Conservation (phyloP, 1,140 invertebrate species). For the Harlomillsia oculata region DNA sequence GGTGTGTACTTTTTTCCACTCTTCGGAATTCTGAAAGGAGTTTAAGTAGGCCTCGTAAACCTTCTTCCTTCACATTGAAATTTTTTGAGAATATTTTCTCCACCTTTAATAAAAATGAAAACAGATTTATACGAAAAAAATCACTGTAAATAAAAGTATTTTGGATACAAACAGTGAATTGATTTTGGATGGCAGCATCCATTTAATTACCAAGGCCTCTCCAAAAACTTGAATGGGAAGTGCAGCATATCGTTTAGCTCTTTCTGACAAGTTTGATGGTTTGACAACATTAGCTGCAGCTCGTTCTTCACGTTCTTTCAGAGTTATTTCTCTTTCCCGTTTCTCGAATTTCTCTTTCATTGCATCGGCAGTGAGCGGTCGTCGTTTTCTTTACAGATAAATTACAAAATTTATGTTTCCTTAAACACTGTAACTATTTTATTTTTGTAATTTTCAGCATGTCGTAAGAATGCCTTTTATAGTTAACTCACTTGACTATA, state of each 20-base stretch:
- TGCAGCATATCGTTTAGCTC: slow-evolving; percentile 80
- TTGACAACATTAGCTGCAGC: slow-evolving; percentile 2
- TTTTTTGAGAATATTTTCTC: slow-evolving; percentile 90
- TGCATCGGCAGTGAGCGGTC: slow-evolving; percentile 11
- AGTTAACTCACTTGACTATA: slow-evolving; percentile 30
- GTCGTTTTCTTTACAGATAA: slow-evolving; percentile 20
- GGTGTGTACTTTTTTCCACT: slow-evolving; percentile 24
- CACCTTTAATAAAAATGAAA: slow-evolving; percentile 51
- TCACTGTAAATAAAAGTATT: background rate
- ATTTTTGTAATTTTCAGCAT: background rate
- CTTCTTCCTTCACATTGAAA: slow-evolving; percentile 84
- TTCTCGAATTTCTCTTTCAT: no score
- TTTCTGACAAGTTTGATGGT: slow-evolving; percentile 46
- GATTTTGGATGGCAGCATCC: no score
- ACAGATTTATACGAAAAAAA: slow-evolving; percentile 1
- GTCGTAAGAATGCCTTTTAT: background rate
- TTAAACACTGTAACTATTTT: background rate
- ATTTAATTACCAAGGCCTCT: slow-evolving; percentile 59
- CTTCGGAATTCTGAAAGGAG: slow-evolving; percentile 46
- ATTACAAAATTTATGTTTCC: background rate
- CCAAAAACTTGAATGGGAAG: slow-evolving; percentile 84
- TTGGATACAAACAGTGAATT: background rate
- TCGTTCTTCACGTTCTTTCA: slow-evolving; percentile 6
- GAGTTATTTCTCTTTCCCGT: slow-evolving; percentile 11
- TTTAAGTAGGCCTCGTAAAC: slow-evolving; percentile 62